Percentiles rank a stretch among this genome's conserved stretches.
Evolutionary conservation across 2,113 vertebrate genomes (phyloP).

Genomic region (Gavialis gangeticus): DNA sequence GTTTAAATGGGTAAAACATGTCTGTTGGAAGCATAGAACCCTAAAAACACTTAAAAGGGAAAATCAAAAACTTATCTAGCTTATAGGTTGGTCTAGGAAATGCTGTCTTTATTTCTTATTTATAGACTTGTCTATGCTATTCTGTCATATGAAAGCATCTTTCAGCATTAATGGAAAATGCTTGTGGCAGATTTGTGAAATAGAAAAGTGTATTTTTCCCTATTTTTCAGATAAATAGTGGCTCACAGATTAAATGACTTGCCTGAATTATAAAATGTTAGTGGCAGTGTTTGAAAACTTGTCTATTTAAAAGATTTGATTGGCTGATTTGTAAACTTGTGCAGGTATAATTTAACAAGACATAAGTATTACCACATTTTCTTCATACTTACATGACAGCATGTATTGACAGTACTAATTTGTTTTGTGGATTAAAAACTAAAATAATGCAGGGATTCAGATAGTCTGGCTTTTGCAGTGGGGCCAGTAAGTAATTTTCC

Average conservation of each 20-base stretch:
- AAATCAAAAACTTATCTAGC: no score
- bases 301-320: slow-evolving; percentile 56
- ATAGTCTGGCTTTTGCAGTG: neutral
- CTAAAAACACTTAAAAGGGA: no score
- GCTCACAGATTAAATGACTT: neutral
- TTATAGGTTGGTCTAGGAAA: no score
- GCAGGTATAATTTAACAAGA: slow-evolving; percentile 33
- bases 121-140: neutral
- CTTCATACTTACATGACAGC: neutral
- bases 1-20: no score
- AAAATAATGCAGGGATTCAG: neutral
- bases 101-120: neutral
- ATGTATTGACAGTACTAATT: slow-evolving; percentile 23
- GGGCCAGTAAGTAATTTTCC: no score
- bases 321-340: slow-evolving; percentile 34
- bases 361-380: neutral
- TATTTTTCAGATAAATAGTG: neutral
- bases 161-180: neutral
- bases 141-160: neutral
- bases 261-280: slow-evolving; percentile 11
- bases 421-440: slow-evolving; percentile 40
- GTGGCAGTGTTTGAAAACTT: slow-evolving; percentile 13
- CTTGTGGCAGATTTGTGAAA: neutral
- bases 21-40: no score
- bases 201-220: neutral